A percentile compares a stretch with the other conserved stretches of the same genome.
phyloP scores from a whole-genome alignment of 2,888 invertebrate species.

The Phania funesta region DNA sequence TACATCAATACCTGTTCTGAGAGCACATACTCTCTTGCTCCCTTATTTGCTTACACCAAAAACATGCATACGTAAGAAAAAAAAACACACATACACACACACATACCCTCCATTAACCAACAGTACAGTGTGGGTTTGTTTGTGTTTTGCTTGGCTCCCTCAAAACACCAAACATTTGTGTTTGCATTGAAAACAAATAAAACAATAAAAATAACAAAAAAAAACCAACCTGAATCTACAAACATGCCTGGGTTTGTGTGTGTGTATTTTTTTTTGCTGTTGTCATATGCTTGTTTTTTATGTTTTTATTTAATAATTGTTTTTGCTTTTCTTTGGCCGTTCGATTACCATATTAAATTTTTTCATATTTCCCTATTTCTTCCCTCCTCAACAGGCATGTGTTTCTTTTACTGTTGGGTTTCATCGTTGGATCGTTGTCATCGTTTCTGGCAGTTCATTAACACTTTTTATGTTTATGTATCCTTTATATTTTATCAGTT shows the following conservation, averaged over 20 bases:
- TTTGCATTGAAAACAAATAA: constrained; percentile 4
- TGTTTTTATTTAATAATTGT: background rate
- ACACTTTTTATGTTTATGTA: constrained; percentile 51
- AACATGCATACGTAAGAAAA: background rate
- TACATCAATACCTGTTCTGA: background rate
- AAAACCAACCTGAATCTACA: background rate
- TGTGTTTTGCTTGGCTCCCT: constrained; percentile 6
- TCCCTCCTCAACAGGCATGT: background rate
- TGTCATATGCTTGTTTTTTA: constrained; percentile 30
- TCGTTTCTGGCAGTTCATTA: constrained; percentile 54
- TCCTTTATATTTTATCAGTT: constrained; percentile 36
- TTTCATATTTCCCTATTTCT: constrained; percentile 6
- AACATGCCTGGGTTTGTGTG: background rate
- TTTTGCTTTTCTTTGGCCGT: constrained; percentile 3
- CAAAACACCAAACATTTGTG: constrained; percentile 27
- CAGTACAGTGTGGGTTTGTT: background rate
- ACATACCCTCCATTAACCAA: background rate
- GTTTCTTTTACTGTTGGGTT: background rate
- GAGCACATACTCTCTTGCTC: background rate
- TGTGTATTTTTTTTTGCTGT: constrained; percentile 4
- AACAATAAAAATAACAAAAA: background rate
- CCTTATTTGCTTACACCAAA: background rate
- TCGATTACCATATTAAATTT: constrained; percentile 40
- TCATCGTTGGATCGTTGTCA: constrained; percentile 14
- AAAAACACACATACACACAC: background rate